These are phyloP conservation scores for Abrostola triplasia DNA, from an alignment of 2,888 invertebrate species.

Conservation along the genomic window DNA sequence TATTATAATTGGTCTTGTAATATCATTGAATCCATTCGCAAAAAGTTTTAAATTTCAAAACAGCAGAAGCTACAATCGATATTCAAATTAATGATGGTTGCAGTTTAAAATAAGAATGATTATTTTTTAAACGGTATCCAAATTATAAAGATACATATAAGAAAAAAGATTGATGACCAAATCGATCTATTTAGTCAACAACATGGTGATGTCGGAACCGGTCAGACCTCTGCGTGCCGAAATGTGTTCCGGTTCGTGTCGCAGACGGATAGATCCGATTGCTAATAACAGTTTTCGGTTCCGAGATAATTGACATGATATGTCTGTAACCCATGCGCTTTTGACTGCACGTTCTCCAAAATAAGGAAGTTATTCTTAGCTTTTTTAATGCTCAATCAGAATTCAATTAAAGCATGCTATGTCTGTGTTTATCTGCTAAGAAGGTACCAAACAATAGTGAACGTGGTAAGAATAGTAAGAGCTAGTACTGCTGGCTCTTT, in stretches of 20 bases:
- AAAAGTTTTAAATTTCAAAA: too few species aligned
- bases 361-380: neutral
- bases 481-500: too few species aligned
- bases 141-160: conserved; percentile 2
- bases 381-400: neutral
- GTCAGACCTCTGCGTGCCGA: conserved; percentile 27
- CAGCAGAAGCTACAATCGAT: too few species aligned
- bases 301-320: conserved; percentile 8
- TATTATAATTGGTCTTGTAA: too few species aligned
- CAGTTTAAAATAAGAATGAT: neutral
- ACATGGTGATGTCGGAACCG: conserved; percentile 30
- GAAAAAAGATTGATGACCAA: conserved; percentile 26
- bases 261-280: conserved; percentile 19
- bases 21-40: too few species aligned
- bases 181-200: conserved; percentile 21
- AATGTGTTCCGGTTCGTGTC: conserved; percentile 39
- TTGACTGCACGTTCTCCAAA: neutral
- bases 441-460: too few species aligned
- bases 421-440: too few species aligned
- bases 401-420: too few species aligned
- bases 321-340: neutral
- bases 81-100: neutral
- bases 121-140: conserved; percentile 3
- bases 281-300: conserved; percentile 15
- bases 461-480: too few species aligned